Evolutionary conservation across 2,888 invertebrate genomes (phyloP), one percentile per base, ranked within the genome.

Genomic region (Agrotis clavis): DNA sequence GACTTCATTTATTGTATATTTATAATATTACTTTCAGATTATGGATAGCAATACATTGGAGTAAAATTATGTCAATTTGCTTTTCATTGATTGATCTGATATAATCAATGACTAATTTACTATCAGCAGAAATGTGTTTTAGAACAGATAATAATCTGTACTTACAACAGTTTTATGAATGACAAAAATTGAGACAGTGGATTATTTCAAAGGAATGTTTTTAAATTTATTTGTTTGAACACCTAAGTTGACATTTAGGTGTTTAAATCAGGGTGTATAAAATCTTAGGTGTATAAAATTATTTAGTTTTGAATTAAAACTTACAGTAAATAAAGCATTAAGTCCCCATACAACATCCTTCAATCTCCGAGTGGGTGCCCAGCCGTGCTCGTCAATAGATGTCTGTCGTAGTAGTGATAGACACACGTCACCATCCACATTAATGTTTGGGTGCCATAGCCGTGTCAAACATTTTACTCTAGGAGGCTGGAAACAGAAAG

Each of bases 401-500:
- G 98, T 99, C 92, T 98, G 98, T 74, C 99, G 96, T 72, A 99
- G 95, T 66, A 99, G 96, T 57, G 99, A 99, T 53, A 99, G 95
- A 92, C 99, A 99, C 35, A 99, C 98, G 88, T 99, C 98, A 19
- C 99, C 99, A 81, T 98, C 98, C 86, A 99, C 98, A 88, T 98
- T 99, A 82, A 99, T 99, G 93, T 99, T 99, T 11, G 99, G 99
- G 96, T 99, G 99, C 99, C 99, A 99, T 61, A 99, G 94, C 90
- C 98, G 97, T n/a, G 99, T 99, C 77, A 97, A 91, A 92, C 99
- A 99, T 93, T 98, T 98, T 6, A 99, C 99, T 95, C 97, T 97
- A 19, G 99, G 99, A 67, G 99, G 99, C 99, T 99, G 93, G 71
- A 97, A 97, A 66, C 5, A 11, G 4, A 45, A 45, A 64, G 2